A percentile compares a stretch with the other conserved stretches of the same genome.
These are phyloP conservation scores for Anastatus disparis DNA, from an alignment of 1,140 invertebrate species.

Conservation along the genomic window DNA sequence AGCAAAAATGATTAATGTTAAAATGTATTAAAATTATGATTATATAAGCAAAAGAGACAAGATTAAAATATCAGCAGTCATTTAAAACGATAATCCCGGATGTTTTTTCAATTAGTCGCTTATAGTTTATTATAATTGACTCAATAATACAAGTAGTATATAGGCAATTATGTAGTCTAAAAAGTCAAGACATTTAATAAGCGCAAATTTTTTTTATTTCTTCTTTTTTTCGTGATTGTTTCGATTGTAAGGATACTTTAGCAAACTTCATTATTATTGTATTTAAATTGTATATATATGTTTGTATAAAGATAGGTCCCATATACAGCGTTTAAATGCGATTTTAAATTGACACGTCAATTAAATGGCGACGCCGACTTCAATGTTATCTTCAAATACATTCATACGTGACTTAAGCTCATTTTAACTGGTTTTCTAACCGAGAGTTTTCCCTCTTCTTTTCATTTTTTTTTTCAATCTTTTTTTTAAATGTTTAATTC, in stretches of 20 bases:
- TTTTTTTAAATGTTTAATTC: not conserved
- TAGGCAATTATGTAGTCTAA: not conserved
- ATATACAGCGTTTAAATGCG: no score
- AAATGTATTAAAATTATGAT: no score
- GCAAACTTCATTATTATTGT: conserved; percentile 36
- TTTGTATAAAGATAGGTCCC: conserved; percentile 12
- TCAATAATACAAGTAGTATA: not conserved
- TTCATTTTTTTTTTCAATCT: not conserved
- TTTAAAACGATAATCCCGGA: not conserved
- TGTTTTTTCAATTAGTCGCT: not conserved
- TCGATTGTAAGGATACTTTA: conserved; percentile 2
- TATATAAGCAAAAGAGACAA: not conserved
- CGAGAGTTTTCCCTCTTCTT: not conserved
- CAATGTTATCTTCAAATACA: conserved; percentile 19
- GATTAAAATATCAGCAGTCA: conserved; percentile 6
- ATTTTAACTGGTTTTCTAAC: not conserved
- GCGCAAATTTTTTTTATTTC: no score
- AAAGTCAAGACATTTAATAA: conserved; percentile 13
- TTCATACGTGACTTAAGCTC: not conserved
- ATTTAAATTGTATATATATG: no score
- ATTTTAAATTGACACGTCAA: conserved; percentile 8
- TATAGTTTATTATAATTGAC: conserved; percentile 10
- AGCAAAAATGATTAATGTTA: no score
- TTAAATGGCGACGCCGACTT: conserved; percentile 15
- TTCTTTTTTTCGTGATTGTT: conserved; percentile 8